These are phyloP conservation scores for Lophotis ruficrista DNA, from an alignment of 2,113 vertebrate genomes.

Conservation along the genomic window DNA sequence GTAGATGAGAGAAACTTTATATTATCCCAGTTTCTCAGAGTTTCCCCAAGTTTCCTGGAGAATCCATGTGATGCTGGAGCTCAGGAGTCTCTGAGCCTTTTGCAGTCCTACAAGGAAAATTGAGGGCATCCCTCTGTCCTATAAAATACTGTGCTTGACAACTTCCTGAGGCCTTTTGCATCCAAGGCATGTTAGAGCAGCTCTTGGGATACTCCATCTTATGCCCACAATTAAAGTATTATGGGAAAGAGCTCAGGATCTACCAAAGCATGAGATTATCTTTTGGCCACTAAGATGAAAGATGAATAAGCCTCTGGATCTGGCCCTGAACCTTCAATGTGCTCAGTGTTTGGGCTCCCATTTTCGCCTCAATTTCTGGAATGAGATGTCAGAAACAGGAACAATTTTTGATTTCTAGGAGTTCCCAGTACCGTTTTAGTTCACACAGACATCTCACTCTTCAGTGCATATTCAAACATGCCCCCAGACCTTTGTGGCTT, in stretches of 20 bases:
- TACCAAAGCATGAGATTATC: background rate
- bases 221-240: background rate
- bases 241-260: background rate
- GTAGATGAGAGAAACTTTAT: background rate
- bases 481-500: background rate
- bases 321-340: accelerated
- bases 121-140: background rate
- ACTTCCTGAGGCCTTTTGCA: background rate
- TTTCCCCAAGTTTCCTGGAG: background rate
- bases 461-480: accelerated
- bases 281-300: background rate
- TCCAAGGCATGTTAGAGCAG: background rate
- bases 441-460: background rate
- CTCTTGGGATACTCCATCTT: background rate
- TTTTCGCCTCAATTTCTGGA: background rate
- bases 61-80: background rate
- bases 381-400: background rate
- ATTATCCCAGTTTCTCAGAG: background rate
- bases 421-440: background rate
- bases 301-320: background rate
- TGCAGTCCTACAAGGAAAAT: background rate
- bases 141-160: background rate
- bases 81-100: background rate
- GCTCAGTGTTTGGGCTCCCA: background rate
- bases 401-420: background rate